A percentile compares a stretch with the other conserved stretches of the same genome.
Evolutionary conservation across 2,888 invertebrate genomes (phyloP).

Genomic region (Idaea dimidiata): DNA sequence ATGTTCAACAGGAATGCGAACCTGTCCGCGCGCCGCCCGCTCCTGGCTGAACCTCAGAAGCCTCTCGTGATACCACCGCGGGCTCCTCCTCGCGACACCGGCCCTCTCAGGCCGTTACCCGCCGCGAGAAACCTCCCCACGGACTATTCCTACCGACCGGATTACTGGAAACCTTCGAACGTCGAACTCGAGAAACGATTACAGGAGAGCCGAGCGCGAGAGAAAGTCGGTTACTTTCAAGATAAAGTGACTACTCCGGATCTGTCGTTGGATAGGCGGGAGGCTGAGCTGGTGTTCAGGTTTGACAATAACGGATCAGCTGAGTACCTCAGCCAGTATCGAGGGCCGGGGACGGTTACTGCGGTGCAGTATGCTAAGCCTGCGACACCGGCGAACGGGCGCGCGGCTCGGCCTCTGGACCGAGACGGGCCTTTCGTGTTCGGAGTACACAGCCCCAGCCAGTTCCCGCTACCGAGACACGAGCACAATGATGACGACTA

Average conservation of each 20-base stretch:
- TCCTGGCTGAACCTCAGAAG: slow-evolving; percentile 75
- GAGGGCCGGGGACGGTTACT: slow-evolving; percentile 43
- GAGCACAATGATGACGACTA: slow-evolving; percentile 75
- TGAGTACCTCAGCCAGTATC: slow-evolving; percentile 69
- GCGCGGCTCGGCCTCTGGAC: slow-evolving; percentile 64
- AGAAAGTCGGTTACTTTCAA: slow-evolving; percentile 75
- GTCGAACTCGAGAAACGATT: slow-evolving; percentile 72
- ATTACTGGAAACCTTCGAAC: slow-evolving; percentile 75
- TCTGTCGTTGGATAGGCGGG: slow-evolving; percentile 67
- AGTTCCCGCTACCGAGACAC: slow-evolving; percentile 65
- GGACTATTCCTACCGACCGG: slow-evolving; percentile 58
- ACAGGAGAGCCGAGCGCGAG: slow-evolving; percentile 67
- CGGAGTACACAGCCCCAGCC: slow-evolving; percentile 80
- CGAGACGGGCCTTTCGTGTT: slow-evolving; percentile 83
- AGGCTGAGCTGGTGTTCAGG: slow-evolving; percentile 74
- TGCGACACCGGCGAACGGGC: slow-evolving; percentile 69
- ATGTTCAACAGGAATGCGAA: slow-evolving; percentile 77
- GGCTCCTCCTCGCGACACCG: slow-evolving; percentile 69
- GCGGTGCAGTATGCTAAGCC: slow-evolving; percentile 68
- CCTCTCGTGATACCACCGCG: slow-evolving; percentile 68
- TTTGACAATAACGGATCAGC: slow-evolving; percentile 73
- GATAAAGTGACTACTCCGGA: slow-evolving; percentile 71
- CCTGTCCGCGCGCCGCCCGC: slow-evolving; percentile 73
- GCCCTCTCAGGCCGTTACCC: slow-evolving; percentile 60
- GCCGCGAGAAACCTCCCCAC: slow-evolving; percentile 55